Conservation (phyloP, 2,888 invertebrate species). For the Dicyrtomina minuta region DNA sequence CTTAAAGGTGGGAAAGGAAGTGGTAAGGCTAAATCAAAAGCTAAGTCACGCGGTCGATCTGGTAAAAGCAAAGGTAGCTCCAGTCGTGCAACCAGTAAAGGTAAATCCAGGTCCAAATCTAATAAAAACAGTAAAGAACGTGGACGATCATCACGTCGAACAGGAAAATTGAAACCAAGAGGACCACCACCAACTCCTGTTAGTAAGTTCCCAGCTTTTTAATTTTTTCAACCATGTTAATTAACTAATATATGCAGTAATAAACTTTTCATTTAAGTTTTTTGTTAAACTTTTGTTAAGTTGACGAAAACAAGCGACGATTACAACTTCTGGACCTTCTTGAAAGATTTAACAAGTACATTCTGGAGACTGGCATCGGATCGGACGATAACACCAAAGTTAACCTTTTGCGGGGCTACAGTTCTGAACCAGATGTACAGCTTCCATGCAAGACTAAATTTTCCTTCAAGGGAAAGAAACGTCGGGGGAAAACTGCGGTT, state of each 20-base stretch:
- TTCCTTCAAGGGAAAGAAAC: neutral
- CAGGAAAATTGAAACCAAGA: neutral
- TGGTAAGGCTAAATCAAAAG: no score
- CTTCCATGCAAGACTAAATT: slow-evolving; percentile 1
- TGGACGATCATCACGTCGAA: neutral
- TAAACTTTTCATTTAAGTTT: neutral
- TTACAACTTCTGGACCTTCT: neutral
- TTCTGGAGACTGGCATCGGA: neutral
- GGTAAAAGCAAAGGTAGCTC: neutral
- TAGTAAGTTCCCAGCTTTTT: no score
- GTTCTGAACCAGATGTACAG: slow-evolving; percentile 17
- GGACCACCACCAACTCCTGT: slow-evolving; percentile 24
- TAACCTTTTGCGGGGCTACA: slow-evolving; percentile 20
- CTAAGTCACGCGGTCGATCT: neutral
- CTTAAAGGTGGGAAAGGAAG: neutral
- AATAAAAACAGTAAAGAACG: neutral
- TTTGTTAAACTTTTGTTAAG: neutral
- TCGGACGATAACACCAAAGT: slow-evolving; percentile 3
- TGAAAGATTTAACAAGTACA: slow-evolving; percentile 17
- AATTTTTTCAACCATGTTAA: neutral
- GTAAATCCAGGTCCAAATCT: neutral
- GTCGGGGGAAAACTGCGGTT: no score
- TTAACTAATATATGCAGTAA: neutral
- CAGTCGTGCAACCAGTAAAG: no score
- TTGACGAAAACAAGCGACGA: slow-evolving; percentile 2